These are phyloP conservation scores for Microtus obscurus DNA, from an alignment of 2,797 vertebrate genomes.

Conservation along the genomic window DNA sequence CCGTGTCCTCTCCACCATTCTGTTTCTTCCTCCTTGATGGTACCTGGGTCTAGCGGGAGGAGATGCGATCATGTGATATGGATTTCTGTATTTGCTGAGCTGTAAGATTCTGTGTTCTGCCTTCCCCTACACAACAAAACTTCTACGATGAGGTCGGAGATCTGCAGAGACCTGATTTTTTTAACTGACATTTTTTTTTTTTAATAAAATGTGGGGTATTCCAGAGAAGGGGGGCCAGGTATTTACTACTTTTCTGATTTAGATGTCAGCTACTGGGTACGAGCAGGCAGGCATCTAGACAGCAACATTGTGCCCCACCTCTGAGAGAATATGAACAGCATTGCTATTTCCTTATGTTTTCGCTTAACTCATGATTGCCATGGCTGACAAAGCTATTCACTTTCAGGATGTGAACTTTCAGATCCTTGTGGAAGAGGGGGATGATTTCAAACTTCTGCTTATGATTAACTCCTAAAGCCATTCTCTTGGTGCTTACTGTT, in stretches of 20 bases:
- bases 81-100: neutral
- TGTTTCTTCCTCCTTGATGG: neutral
- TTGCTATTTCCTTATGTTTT: neutral
- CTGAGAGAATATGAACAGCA: neutral
- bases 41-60: neutral
- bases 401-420: neutral
- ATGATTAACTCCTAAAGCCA: neutral
- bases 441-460: neutral
- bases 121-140: neutral
- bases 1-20: neutral
- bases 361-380: neutral
- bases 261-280: neutral
- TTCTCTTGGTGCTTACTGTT: neutral
- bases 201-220: neutral
- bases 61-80: fast-evolving
- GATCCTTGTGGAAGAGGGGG: neutral
- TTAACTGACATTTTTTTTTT: neutral
- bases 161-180: neutral
- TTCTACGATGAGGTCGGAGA: neutral
- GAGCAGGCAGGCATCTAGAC: neutral
- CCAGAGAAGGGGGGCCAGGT: neutral
- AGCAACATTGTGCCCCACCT: neutral
- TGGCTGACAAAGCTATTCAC: neutral
- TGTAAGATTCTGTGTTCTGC: neutral
- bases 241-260: neutral